A percentile compares a stretch with the other conserved stretches of the same genome.
Evolutionary conservation across 2,797 vertebrate genomes (phyloP).

Genomic region (Labroides dimidiatus): DNA sequence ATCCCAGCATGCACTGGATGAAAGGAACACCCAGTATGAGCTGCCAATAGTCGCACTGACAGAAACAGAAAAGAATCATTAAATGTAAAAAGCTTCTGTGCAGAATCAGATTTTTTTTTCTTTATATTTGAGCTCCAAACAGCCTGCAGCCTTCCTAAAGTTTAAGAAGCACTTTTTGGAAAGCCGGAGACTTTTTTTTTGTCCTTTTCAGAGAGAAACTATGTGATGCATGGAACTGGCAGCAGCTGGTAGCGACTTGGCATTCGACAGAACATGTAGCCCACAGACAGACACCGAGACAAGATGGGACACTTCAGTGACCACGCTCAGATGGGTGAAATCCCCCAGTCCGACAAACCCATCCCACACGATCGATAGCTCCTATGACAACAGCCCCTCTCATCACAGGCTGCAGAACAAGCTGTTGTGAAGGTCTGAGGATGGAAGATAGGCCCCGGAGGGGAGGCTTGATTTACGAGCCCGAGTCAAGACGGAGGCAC

Average conservation of each 20-base stretch:
- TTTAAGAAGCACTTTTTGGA: neutral
- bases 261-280: slow-evolving; percentile 51
- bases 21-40: neutral
- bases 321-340: slow-evolving; percentile 72
- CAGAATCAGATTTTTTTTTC: neutral
- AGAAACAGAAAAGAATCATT: slow-evolving; percentile 1
- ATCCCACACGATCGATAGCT: slow-evolving; percentile 79
- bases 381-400: slow-evolving; percentile 76
- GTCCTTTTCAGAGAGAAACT: slow-evolving; percentile 13
- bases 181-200: neutral
- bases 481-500: slow-evolving; percentile 71
- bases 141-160: neutral
- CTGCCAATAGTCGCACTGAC: neutral
- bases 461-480: slow-evolving; percentile 79
- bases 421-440: slow-evolving; percentile 79
- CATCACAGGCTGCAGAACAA: slow-evolving; percentile 79
- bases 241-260: slow-evolving; percentile 42
- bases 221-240: slow-evolving; percentile 39
- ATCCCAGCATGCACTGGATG: slow-evolving; percentile 7
- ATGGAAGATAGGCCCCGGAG: slow-evolving; percentile 74
- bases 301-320: slow-evolving; percentile 67
- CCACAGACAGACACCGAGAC: slow-evolving; percentile 66
- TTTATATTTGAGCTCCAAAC: slow-evolving; percentile 6
- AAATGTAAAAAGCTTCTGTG: neutral
- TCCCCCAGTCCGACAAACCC: slow-evolving; percentile 72